Percentiles rank a stretch among this genome's conserved stretches.
phyloP scores from a whole-genome alignment of 1,140 invertebrate genomes.

The Tetraneura akinire region DNA sequence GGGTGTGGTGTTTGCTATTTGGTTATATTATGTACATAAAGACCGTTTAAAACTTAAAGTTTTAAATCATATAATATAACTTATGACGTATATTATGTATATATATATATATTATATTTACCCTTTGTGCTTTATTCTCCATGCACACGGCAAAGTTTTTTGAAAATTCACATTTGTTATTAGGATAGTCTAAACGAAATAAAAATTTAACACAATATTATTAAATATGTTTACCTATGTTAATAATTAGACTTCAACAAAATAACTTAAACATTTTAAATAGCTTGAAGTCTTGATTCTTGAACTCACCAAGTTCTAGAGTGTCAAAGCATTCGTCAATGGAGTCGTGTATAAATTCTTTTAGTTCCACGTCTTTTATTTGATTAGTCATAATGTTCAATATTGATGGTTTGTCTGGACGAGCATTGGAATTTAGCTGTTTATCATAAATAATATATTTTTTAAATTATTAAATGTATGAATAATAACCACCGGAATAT shows the following conservation, averaged over 20 bases:
- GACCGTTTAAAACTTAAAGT: background rate
- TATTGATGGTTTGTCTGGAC: conserved; percentile 53
- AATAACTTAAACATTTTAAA: no score
- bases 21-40: background rate
- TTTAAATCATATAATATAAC: no score
- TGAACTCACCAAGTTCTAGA: conserved; percentile 52
- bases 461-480: conserved; percentile 20
- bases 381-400: conserved; percentile 53
- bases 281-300: no score
- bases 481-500: no score
- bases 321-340: conserved; percentile 56
- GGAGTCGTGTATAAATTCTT: conserved; percentile 55
- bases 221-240: background rate
- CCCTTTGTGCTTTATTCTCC: conserved; percentile 51
- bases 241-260: background rate
- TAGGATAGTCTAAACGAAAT: conserved; percentile 25
- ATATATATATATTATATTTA: background rate
- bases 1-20: no score
- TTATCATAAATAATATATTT: background rate
- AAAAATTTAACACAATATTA: background rate
- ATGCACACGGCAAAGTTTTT: conserved; percentile 47
- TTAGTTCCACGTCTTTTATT: conserved; percentile 54
- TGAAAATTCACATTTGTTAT: conserved; percentile 49
- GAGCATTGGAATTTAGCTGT: conserved; percentile 53
- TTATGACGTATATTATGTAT: no score